These are phyloP conservation scores for Nephrotoma appendiculata DNA, from an alignment of 2,888 invertebrate genomes.

Conservation along the genomic window DNA sequence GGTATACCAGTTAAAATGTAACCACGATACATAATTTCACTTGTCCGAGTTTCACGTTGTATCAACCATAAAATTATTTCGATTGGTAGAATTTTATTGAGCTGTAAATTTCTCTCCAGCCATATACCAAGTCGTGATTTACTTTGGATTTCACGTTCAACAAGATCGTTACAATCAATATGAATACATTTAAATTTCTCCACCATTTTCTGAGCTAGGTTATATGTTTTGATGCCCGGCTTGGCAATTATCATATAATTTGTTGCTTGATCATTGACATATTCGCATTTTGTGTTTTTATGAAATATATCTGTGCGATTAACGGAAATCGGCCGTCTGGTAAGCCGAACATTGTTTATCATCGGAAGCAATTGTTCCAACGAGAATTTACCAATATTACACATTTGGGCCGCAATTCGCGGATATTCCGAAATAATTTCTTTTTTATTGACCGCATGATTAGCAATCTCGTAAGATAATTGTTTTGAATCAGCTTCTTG, in stretches of 20 bases:
- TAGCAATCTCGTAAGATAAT: neutral
- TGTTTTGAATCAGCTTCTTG: neutral
- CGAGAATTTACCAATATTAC: neutral
- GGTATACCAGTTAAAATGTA: constrained; percentile 52
- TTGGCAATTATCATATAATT: constrained; percentile 46
- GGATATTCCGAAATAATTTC: neutral
- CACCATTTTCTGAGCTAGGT: constrained; percentile 40
- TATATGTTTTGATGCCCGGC: constrained; percentile 37
- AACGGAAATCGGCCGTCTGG: neutral
- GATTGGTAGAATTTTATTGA: constrained; percentile 34
- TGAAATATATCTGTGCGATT: neutral
- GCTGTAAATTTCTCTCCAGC: constrained; percentile 41
- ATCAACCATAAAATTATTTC: constrained; percentile 38
- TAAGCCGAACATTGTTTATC: neutral
- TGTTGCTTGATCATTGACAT: constrained; percentile 26
- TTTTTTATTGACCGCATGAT: neutral
- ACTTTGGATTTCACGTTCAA: constrained; percentile 42
- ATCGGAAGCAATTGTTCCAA: neutral
- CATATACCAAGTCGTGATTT: constrained; percentile 39
- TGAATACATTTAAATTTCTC: constrained; percentile 42
- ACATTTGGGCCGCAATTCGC: neutral
- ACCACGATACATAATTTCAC: constrained; percentile 41
- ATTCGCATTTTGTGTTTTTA: neutral
- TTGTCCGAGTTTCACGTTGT: constrained; percentile 35
- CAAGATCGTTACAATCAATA: constrained; percentile 39